These are phyloP conservation scores for Sturnira hondurensis DNA, from an alignment of 2,113 vertebrate species.

Conservation along the genomic window DNA sequence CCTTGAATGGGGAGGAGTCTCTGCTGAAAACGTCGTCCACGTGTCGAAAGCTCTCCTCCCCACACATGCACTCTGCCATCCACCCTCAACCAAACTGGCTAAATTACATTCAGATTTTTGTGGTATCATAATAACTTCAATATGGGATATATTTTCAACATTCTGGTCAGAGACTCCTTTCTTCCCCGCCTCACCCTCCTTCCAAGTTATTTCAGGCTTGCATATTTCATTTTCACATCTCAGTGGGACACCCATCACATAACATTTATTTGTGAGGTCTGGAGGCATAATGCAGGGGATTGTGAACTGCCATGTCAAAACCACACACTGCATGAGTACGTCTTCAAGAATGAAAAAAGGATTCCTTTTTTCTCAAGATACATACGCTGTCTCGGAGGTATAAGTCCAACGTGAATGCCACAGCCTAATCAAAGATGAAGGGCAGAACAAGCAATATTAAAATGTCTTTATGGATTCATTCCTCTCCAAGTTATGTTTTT, in stretches of 20 bases:
- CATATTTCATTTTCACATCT: conserved; percentile 71
- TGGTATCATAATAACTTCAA: conserved; percentile 78
- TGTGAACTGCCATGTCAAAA: conserved; percentile 46
- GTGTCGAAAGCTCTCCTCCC: conserved; percentile 38
- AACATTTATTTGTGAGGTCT: conserved; percentile 63
- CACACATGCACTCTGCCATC: conserved; percentile 37
- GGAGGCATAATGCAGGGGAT: conserved; percentile 18
- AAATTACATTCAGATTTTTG: conserved; percentile 81
- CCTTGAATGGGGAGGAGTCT: conserved; percentile 64
- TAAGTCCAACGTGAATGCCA: conserved; percentile 21
- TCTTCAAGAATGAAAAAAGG: conserved; percentile 59
- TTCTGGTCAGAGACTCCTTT: conserved; percentile 69
- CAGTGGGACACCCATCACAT: conserved; percentile 64
- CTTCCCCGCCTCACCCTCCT: conserved; percentile 58
- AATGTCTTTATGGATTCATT: conserved; percentile 3
- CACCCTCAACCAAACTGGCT: conserved; percentile 60
- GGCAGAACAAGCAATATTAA: conserved; percentile 17
- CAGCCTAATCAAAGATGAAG: conserved; percentile 43
- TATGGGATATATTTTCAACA: conserved; percentile 63
- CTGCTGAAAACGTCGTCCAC: conserved; percentile 67
- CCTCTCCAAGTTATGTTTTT: conserved; percentile 39
- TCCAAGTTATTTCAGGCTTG: conserved; percentile 73
- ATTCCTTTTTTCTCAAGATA: conserved; percentile 33
- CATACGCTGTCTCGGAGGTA: conserved; percentile 29
- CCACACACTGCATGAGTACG: neutral